Evolutionary conservation across 1,140 invertebrate genomes (phyloP).

Genomic region (Radopholus similis): DNA sequence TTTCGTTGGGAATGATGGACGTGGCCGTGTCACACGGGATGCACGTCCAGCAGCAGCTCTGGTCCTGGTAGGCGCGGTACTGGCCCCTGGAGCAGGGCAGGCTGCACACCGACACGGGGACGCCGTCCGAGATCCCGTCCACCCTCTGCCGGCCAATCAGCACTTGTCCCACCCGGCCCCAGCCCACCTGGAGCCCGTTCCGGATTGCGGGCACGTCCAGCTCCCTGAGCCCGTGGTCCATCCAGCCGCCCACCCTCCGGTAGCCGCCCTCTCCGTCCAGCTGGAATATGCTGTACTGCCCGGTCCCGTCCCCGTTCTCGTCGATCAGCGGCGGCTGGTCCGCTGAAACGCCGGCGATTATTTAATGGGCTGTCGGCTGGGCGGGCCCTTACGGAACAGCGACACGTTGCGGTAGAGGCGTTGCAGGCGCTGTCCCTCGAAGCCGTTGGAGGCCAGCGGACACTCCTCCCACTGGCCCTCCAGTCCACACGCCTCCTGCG

Average conservation of each 20-base stretch:
- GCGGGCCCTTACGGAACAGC: slow-evolving; percentile 32
- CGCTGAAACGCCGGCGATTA: slow-evolving; percentile 33
- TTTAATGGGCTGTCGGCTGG: background rate
- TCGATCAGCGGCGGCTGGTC: slow-evolving; percentile 58
- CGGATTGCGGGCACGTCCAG: slow-evolving; percentile 43
- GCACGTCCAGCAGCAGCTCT: slow-evolving; percentile 73
- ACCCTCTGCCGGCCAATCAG: slow-evolving; percentile 21
- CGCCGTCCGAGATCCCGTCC: slow-evolving; percentile 21
- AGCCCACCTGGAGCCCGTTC: slow-evolving; percentile 39
- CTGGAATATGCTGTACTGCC: slow-evolving; percentile 62
- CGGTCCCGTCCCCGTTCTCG: slow-evolving; percentile 63
- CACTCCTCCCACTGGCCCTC: slow-evolving; percentile 38
- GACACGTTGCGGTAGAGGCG: slow-evolving; percentile 54
- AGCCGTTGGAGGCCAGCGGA: slow-evolving; percentile 41
- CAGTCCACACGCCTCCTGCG: slow-evolving; percentile 32
- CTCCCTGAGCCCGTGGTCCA: slow-evolving; percentile 22
- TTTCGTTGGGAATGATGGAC: slow-evolving; percentile 70
- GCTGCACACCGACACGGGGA: slow-evolving; percentile 68
- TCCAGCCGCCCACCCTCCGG: slow-evolving; percentile 44
- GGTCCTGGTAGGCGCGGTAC: slow-evolving; percentile 65
- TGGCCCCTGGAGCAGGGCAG: slow-evolving; percentile 68
- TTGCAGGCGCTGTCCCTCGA: slow-evolving; percentile 51
- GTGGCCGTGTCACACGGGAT: slow-evolving; percentile 69
- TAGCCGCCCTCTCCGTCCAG: slow-evolving; percentile 49
- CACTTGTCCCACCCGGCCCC: background rate